Percentiles rank a stretch among this genome's conserved stretches.
phyloP scores from a whole-genome alignment of 2,888 invertebrate genomes.

The Oasisia sp. region DNA sequence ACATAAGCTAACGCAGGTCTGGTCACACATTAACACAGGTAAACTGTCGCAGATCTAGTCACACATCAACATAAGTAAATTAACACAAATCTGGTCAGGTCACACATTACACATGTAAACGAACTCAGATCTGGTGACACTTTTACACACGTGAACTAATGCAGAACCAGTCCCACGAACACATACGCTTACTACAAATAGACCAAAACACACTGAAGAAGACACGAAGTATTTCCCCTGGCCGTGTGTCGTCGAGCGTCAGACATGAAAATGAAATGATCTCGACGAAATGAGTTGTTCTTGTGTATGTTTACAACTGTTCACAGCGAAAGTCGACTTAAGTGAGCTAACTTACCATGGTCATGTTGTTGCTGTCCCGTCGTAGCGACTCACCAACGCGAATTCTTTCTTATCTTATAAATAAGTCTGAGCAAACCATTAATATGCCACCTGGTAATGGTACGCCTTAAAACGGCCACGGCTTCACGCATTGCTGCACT shows the following conservation, averaged over 20 bases:
- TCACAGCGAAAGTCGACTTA: not conserved
- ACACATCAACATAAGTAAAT: too few species aligned
- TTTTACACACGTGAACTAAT: too few species aligned
- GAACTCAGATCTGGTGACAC: too few species aligned
- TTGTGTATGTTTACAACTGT: not conserved
- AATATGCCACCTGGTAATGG: not conserved
- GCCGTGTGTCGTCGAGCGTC: not conserved
- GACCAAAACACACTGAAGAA: not conserved
- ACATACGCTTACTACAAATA: too few species aligned
- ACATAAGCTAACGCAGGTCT: too few species aligned
- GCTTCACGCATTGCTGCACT: not conserved
- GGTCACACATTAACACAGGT: too few species aligned
- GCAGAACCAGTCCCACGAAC: too few species aligned
- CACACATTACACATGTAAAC: too few species aligned
- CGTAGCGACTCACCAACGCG: not conserved
- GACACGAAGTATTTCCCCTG: not conserved
- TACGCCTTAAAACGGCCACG: not conserved
- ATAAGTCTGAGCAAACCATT: not conserved
- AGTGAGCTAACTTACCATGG: slow-evolving; percentile 1
- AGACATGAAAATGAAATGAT: not conserved
- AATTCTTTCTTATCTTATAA: not conserved
- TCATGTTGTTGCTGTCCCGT: not conserved
- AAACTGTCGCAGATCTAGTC: too few species aligned
- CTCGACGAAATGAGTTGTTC: not conserved
- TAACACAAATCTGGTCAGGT: too few species aligned